Conservation (phyloP, 2,888 invertebrate genomes). For the Spilosoma lubricipeda region DNA sequence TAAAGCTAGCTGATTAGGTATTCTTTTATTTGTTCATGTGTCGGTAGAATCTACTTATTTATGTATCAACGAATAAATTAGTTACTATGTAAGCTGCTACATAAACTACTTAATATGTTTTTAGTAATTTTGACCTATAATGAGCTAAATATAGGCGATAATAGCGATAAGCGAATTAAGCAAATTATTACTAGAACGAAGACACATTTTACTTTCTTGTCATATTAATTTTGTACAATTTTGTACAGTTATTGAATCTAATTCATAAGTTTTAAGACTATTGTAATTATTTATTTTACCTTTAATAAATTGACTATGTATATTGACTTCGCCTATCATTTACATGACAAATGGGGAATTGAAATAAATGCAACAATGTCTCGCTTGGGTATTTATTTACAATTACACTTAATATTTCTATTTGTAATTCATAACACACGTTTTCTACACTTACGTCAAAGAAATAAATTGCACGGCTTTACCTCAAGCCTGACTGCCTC, state of each 20-base stretch:
- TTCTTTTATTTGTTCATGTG: conserved; percentile 3
- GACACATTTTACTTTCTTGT: conserved; percentile 40
- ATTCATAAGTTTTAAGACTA: conserved; percentile 67
- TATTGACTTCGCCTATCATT: conserved; percentile 20
- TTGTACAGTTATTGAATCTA: conserved; percentile 83
- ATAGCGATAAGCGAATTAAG: background rate
- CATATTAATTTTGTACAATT: conserved; percentile 70
- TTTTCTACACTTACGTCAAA: background rate
- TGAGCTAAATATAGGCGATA: background rate
- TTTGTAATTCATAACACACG: background rate
- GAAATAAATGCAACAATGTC: background rate
- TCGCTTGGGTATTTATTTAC: background rate
- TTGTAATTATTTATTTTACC: conserved; percentile 77
- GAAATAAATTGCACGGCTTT: background rate
- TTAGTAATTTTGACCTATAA: background rate
- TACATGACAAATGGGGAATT: background rate
- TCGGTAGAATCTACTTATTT: background rate
- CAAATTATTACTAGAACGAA: conserved; percentile 2
- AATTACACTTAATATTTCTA: background rate
- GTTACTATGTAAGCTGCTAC: background rate
- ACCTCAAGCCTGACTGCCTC: too few species aligned
- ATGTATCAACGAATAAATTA: background rate
- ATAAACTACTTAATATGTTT: background rate
- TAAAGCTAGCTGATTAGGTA: background rate
- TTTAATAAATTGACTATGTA: conserved; percentile 54